phyloP scores from a whole-genome alignment of 2,888 invertebrate genomes.

The Plebejus melissa region DNA sequence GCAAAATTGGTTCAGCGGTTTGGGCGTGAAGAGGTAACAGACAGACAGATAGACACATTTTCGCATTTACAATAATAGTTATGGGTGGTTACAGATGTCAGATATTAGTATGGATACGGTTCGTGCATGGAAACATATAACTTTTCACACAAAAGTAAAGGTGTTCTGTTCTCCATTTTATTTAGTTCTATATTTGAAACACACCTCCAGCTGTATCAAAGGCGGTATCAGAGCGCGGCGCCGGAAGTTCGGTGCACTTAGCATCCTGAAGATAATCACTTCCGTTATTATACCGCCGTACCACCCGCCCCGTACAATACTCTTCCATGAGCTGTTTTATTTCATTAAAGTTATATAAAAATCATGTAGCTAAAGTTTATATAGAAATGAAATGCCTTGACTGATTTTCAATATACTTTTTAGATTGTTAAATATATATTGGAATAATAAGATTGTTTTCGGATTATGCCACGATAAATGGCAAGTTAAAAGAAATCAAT shows the following conservation, averaged over 20 bases:
- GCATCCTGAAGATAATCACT: constrained; percentile 56
- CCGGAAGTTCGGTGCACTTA: constrained; percentile 47
- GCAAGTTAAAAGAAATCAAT: too few relatives aligned
- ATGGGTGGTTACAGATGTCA: too few relatives aligned
- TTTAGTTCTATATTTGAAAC: constrained; percentile 12
- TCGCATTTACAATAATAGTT: too few relatives aligned
- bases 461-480: too few relatives aligned
- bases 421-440: too few relatives aligned
- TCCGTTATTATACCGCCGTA: constrained; percentile 43
- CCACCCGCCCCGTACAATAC: constrained; percentile 14
- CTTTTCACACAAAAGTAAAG: background rate
- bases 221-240: constrained; percentile 32
- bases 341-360: constrained; percentile 6
- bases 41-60: too few relatives aligned
- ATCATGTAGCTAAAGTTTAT: background rate
- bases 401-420: too few relatives aligned
- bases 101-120: background rate
- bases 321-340: constrained; percentile 21
- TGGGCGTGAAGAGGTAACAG: too few relatives aligned
- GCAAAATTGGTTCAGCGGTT: too few relatives aligned
- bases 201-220: constrained; percentile 29
- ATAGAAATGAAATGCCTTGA: background rate
- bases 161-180: background rate
- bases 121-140: background rate
- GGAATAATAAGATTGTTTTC: too few relatives aligned